Evolutionary conservation across 2,888 invertebrate genomes (phyloP), one percentile per base, ranked within the genome.

Genomic region (Notocelia uddmanniana): DNA sequence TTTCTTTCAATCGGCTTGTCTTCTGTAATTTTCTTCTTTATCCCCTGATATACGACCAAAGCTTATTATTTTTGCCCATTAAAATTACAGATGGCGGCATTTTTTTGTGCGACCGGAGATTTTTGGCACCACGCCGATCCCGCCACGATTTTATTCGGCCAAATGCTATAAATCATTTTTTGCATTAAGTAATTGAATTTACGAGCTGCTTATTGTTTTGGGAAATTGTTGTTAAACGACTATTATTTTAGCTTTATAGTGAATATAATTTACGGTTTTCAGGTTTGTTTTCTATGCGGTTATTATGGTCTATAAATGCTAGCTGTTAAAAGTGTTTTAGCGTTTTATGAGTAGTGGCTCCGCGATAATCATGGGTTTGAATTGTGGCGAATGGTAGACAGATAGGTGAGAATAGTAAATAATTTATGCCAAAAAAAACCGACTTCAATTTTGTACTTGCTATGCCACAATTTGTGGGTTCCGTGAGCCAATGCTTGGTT

Each of bases 171-270:
- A 92, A 93, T 92, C 92, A 91, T 87, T 87, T 90, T 90, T 88
- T 89, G 89, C 89, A 91, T 92, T 90, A 90, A 90, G 88, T 91
- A 90, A 92, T 92, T 92, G 89, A 89, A 92, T 92, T 89, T 90
- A 91, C 87, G 87, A 84, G 81, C 89, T 90, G 91, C 91, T 93
- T 91, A 92, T 92, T 89, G 89, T 88, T 83, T 83, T 80, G 82
- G 86, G 85, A 89, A 87, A 91, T 90, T 86, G 89, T 85, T 89
- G 87, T 87, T 88, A 88, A 91, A 83, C 84, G 87, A 80, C 89
- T 85, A 88, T 87, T 87, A 82, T 86, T 84, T 82, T 81, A 76
- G 76, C 77, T 78, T 81, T 82, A 79, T 74, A 77, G 75, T 74
- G 69, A 68, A 75, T 75, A 75, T 75, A 64, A 8, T 68, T 74